Conservation (phyloP, 2,888 invertebrate species). For the Sinhomidia bicolor region DNA sequence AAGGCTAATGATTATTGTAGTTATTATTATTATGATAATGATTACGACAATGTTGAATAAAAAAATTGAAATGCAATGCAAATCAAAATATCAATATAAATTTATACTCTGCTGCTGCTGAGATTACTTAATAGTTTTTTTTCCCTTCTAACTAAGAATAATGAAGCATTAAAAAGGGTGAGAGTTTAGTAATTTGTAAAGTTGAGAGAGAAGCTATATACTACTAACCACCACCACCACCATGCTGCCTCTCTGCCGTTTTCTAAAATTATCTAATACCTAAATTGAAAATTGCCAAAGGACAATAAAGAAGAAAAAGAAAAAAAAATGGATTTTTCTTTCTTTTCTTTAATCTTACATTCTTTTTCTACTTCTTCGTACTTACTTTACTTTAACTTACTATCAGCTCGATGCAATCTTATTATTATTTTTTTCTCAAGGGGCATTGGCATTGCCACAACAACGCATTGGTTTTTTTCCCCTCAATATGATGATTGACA, state of each 20-base stretch:
- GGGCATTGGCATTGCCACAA: slow-evolving; percentile 23
- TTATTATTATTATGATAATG: not conserved
- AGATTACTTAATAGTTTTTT: not conserved
- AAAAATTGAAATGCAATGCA: no score
- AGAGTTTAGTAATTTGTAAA: not conserved
- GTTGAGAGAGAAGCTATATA: not conserved
- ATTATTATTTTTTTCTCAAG: not conserved
- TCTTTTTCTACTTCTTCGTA: not conserved
- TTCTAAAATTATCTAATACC: slow-evolving; percentile 3
- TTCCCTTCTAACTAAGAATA: not conserved
- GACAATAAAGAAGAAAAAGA: not conserved
- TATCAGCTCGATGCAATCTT: no score
- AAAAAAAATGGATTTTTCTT: not conserved
- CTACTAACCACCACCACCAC: not conserved
- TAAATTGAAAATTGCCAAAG: slow-evolving; percentile 16
- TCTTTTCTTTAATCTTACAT: not conserved
- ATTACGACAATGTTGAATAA: not conserved
- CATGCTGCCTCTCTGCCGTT: not conserved
- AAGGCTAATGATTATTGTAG: no score
- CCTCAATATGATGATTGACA: not conserved
- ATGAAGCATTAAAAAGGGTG: not conserved
- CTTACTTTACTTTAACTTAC: no score
- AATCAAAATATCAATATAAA: not conserved
- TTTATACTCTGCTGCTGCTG: no score
- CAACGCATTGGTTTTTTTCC: no score